Conservation (phyloP, 2,113 vertebrate species). For the Strix aluco region DNA sequence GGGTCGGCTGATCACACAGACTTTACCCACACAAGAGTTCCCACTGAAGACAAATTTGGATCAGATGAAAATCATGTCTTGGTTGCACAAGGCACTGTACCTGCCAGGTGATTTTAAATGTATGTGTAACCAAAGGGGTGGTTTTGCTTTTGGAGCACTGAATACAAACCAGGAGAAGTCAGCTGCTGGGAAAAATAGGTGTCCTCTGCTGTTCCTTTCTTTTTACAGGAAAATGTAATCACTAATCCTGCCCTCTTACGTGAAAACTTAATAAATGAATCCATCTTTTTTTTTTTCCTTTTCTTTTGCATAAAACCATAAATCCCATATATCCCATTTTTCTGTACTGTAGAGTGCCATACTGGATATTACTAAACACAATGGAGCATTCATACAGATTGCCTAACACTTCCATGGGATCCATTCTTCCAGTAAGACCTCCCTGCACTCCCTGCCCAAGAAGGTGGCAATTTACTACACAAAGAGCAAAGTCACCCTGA, state of each 20-base stretch:
- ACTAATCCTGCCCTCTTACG: not conserved
- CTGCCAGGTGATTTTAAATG: not conserved
- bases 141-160: not conserved
- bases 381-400: not conserved
- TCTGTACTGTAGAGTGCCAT: not conserved
- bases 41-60: not conserved
- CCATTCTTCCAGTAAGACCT: not conserved
- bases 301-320: not conserved
- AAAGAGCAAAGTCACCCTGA: not conserved
- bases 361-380: not conserved
- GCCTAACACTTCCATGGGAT: not conserved
- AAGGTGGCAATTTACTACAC: not conserved
- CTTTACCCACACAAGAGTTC: not conserved
- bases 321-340: not conserved
- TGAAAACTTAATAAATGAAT: not conserved
- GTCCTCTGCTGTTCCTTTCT: not conserved
- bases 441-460: not conserved
- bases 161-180: not conserved
- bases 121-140: not conserved
- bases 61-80: not conserved
- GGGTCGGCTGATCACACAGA: not conserved
- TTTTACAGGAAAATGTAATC: not conserved
- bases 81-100: not conserved
- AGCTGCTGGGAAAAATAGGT: not conserved
- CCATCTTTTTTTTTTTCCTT: not conserved